Evolutionary conservation across 2,888 invertebrate species (phyloP).

Genomic region (Rhagium mordax): DNA sequence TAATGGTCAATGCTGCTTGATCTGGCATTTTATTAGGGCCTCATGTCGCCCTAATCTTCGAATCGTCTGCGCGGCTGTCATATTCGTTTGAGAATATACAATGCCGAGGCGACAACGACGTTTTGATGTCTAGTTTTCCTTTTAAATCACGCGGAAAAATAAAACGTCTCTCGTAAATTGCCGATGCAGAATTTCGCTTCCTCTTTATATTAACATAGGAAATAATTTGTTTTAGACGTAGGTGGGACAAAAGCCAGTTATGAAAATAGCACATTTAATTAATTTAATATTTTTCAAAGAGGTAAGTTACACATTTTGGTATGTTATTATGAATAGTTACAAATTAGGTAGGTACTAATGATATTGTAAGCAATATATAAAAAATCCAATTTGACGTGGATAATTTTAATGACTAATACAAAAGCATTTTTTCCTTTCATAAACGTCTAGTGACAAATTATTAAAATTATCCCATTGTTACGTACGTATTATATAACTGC

Average conservation of each 20-base stretch:
- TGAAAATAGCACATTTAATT: too few species aligned
- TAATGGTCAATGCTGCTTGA: constrained; percentile 59
- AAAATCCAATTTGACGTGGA: too few species aligned
- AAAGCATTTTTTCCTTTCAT: too few species aligned
- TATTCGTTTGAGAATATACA: background rate
- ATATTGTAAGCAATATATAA: too few species aligned
- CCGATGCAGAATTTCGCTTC: background rate
- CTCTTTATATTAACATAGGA: background rate
- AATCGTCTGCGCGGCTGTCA: constrained; percentile 8
- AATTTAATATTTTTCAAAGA: too few species aligned
- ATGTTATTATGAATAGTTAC: too few species aligned
- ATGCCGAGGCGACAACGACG: background rate
- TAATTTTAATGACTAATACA: too few species aligned
- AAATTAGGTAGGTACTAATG: too few species aligned
- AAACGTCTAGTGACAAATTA: too few species aligned
- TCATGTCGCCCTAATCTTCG: constrained; percentile 38
- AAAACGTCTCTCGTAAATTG: background rate
- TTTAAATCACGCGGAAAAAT: background rate
- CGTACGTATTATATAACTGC: background rate
- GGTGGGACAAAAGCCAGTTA: too few species aligned
- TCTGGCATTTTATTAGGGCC: constrained; percentile 58
- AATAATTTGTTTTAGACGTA: too few species aligned
- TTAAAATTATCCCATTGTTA: background rate
- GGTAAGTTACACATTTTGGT: too few species aligned
- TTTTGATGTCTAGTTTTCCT: background rate